Evolutionary conservation across 1,140 invertebrate genomes (phyloP).

Genomic region (Solen grandis): DNA sequence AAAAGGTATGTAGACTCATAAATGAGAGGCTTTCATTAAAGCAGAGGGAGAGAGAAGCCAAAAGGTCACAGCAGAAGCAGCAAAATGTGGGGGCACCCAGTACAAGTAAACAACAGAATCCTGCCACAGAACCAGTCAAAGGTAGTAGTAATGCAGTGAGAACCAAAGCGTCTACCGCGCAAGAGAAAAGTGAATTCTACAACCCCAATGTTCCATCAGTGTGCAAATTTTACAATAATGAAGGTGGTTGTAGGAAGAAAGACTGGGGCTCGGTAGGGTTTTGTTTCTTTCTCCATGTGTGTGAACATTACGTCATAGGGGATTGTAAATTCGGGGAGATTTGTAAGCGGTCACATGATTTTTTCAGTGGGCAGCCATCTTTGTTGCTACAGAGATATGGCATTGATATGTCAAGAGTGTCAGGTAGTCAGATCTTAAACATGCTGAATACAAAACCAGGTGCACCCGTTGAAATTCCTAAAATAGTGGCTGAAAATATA

Average conservation of each 20-base stretch:
- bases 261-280: conserved; percentile 44
- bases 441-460: conserved; percentile 19
- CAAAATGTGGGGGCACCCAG: background rate
- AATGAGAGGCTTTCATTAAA: background rate
- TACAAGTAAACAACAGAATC: background rate
- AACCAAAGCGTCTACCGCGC: too few species aligned
- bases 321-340: conserved; percentile 48
- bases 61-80: background rate
- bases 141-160: too few species aligned
- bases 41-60: background rate
- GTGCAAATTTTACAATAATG: conserved; percentile 52
- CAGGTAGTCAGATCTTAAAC: conserved; percentile 2
- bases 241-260: conserved; percentile 41
- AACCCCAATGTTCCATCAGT: conserved; percentile 33
- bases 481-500: background rate
- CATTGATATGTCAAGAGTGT: conserved; percentile 28
- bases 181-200: background rate
- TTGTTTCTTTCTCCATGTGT: conserved; percentile 49
- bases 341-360: conserved; percentile 50
- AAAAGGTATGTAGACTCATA: conserved; percentile 22
- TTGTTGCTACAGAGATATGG: conserved; percentile 37
- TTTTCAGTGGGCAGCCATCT: conserved; percentile 28
- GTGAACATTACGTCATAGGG: conserved; percentile 43
- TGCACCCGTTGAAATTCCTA: conserved; percentile 9
- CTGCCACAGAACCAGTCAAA: background rate